Conservation (phyloP, 2,797 vertebrate species). For the Microctenopoma steveboyesi region DNA sequence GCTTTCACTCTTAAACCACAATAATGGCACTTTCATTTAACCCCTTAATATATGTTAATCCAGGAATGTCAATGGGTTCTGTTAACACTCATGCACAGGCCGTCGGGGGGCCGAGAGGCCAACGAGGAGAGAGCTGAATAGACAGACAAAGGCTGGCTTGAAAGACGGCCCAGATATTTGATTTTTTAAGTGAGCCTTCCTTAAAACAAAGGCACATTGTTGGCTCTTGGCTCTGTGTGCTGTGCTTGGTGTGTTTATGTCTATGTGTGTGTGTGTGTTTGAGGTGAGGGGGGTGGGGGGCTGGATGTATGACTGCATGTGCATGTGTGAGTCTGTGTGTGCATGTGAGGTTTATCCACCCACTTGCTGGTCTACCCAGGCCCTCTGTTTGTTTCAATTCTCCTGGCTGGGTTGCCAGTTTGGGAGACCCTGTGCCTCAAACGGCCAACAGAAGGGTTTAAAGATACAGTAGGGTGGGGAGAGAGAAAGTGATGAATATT, state of each 20-base stretch:
- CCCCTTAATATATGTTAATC: constrained; percentile 82
- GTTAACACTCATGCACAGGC: constrained; percentile 72
- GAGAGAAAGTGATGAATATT: constrained; percentile 85
- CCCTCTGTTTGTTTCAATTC: constrained; percentile 58
- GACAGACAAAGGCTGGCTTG: constrained; percentile 69
- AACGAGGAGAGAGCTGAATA: constrained; percentile 51
- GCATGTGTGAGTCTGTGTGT: constrained; percentile 18
- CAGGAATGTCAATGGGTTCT: constrained; percentile 79
- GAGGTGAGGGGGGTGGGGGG: constrained; percentile 23
- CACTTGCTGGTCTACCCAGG: constrained; percentile 62
- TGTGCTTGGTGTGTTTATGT: constrained; percentile 51
- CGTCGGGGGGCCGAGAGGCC: constrained; percentile 64
- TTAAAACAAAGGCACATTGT: constrained; percentile 79
- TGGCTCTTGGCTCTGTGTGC: constrained; percentile 58
- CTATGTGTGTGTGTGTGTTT: constrained; percentile 32
- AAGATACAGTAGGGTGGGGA: constrained; percentile 67
- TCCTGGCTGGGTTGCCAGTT: constrained; percentile 68
- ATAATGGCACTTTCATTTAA: constrained; percentile 81
- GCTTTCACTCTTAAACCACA: constrained; percentile 75
- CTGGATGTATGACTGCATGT: constrained; percentile 48
- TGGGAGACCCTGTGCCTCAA: constrained; percentile 58
- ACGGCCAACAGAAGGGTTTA: constrained; percentile 72
- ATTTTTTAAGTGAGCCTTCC: constrained; percentile 74
- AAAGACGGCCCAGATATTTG: constrained; percentile 72
- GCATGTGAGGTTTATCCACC: constrained; percentile 61